These are phyloP conservation scores for Gibbula magus DNA, from an alignment of 2,888 invertebrate species.

Conservation along the genomic window DNA sequence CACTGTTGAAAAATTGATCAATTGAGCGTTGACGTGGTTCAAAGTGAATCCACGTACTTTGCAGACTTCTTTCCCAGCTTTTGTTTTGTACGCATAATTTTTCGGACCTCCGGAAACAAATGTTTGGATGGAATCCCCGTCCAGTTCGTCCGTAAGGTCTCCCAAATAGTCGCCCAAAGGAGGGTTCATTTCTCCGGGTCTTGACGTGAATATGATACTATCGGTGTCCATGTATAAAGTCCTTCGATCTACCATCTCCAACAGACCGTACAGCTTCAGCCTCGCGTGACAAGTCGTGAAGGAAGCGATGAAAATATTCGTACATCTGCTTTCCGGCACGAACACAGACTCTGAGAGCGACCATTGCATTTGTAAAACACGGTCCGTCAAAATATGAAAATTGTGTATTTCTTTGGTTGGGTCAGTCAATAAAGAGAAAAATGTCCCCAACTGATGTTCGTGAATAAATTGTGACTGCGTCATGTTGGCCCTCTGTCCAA, in stretches of 20 bases:
- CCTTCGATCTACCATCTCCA: constrained; percentile 27
- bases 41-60: constrained; percentile 59
- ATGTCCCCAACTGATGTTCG: too few relatives aligned
- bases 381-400: too few relatives aligned
- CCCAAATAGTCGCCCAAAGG: constrained; percentile 63
- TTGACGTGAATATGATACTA: constrained; percentile 25
- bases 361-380: too few relatives aligned
- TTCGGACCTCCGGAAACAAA: constrained; percentile 70
- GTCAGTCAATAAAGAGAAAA: too few relatives aligned
- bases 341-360: not conserved
- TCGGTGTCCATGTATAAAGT: constrained; percentile 40
- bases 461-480: too few relatives aligned
- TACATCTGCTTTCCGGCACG: constrained; percentile 2
- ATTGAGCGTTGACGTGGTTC: constrained; percentile 39
- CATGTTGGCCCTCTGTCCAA: constrained; percentile 33
- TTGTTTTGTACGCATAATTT: constrained; percentile 65
- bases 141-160: constrained; percentile 70
- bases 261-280: constrained; percentile 35
- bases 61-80: constrained; percentile 40
- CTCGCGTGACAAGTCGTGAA: constrained; percentile 38
- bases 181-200: constrained; percentile 29
- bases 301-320: constrained; percentile 30
- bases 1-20: constrained; percentile 44
- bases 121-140: constrained; percentile 43
- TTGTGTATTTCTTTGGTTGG: too few relatives aligned